Conservation (phyloP, 2,113 vertebrate genomes). For the Malaclemys terrapin region DNA sequence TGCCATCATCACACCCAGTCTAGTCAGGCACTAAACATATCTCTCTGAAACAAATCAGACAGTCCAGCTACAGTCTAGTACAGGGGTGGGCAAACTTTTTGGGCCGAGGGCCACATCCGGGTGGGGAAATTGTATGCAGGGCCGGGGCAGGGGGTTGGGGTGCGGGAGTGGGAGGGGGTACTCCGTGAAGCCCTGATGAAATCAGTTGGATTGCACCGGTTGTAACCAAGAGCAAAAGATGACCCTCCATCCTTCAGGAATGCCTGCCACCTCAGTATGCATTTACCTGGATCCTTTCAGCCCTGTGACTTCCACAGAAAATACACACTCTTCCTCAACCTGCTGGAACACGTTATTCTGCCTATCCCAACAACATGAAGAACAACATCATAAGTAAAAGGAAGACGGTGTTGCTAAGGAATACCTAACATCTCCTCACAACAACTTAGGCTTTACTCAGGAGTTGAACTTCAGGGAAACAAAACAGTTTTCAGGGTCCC, state of each 20-base stretch:
- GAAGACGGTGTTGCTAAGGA: neutral
- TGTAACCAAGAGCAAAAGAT: accelerated
- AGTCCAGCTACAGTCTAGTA: neutral
- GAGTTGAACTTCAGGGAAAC: neutral
- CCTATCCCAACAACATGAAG: neutral
- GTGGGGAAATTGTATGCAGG: too few species aligned
- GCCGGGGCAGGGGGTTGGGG: too few species aligned
- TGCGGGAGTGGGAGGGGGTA: neutral
- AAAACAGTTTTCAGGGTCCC: neutral
- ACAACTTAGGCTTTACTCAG: neutral
- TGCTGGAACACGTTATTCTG: neutral
- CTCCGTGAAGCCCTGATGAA: slow-evolving; percentile 40
- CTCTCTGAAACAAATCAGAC: slow-evolving; percentile 1
- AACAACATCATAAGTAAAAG: accelerated
- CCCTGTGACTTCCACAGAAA: neutral
- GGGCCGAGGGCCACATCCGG: too few species aligned
- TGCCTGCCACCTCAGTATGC: neutral
- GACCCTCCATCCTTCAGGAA: accelerated
- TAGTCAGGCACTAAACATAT: slow-evolving; percentile 12
- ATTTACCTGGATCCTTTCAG: accelerated
- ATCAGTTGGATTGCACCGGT: neutral
- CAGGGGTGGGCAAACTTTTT: too few species aligned
- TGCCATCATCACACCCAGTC: neutral
- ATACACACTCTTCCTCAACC: neutral
- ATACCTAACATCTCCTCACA: neutral